Evolutionary conservation across 2,888 invertebrate species (phyloP).

Genomic region (Gordius sp.): DNA sequence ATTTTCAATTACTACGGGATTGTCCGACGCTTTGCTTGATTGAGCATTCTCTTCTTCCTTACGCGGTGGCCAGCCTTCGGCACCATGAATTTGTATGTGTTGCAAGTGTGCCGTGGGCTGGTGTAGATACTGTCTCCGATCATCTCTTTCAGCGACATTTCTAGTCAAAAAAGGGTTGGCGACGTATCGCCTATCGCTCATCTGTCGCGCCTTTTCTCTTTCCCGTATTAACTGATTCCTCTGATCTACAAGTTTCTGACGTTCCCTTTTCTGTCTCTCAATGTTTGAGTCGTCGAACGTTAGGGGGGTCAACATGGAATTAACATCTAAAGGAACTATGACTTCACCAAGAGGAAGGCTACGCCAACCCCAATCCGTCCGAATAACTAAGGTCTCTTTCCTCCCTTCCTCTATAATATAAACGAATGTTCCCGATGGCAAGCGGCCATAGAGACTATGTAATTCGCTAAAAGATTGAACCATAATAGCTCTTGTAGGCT

Average conservation of each 20-base stretch:
- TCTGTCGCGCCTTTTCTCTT: background rate
- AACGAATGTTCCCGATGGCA: background rate
- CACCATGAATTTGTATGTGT: too few relatives aligned
- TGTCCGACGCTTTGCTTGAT: too few relatives aligned
- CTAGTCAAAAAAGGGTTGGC: too few relatives aligned
- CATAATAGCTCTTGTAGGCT: background rate
- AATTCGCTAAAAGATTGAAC: background rate
- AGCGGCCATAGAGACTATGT: background rate
- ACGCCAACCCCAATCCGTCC: background rate
- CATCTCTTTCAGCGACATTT: too few relatives aligned
- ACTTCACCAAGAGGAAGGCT: background rate
- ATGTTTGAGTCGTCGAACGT: background rate
- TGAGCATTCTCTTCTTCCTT: too few relatives aligned
- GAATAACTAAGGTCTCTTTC: background rate
- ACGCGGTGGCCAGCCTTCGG: too few relatives aligned
- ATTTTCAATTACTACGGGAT: too few relatives aligned
- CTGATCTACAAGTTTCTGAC: background rate
- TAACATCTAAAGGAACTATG: background rate
- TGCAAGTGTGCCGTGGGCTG: too few relatives aligned
- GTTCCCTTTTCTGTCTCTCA: background rate
- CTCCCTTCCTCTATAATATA: conserved; percentile 1
- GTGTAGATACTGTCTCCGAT: too few relatives aligned
- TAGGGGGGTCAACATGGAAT: too few relatives aligned
- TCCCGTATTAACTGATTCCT: background rate
- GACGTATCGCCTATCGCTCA: background rate